A percentile compares a stretch with the other conserved stretches of the same genome.
Evolutionary conservation across 2,113 vertebrate species (phyloP).

Genomic region (Uropsilus gracilis): DNA sequence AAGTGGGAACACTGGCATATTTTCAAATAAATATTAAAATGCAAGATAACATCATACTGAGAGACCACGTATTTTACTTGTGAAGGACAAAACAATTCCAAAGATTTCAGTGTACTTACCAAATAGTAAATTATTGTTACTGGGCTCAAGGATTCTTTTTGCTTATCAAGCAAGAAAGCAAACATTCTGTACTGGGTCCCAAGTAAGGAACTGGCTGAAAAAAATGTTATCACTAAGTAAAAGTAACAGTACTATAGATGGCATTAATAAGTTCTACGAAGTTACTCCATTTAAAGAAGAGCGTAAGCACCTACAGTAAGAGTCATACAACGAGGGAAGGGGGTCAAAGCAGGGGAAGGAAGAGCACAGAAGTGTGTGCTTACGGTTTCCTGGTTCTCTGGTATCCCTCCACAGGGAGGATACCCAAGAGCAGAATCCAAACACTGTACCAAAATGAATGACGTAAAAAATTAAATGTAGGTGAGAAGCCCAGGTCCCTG

Average conservation of each 20-base stretch:
- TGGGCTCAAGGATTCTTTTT: constrained; percentile 53
- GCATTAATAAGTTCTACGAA: constrained; percentile 60
- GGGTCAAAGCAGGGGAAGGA: too few species aligned
- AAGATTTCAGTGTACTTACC: constrained; percentile 76
- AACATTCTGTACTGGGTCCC: constrained; percentile 8
- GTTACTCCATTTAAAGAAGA: constrained; percentile 56
- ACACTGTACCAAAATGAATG: too few species aligned
- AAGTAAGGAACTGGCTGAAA: constrained; percentile 13
- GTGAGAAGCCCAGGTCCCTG: too few species aligned
- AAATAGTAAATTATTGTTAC: constrained; percentile 65
- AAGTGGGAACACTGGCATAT: constrained; percentile 26
- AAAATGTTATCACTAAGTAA: not conserved
- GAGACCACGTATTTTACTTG: constrained; percentile 72
- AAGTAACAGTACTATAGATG: constrained; percentile 13
- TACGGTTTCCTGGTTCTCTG: too few species aligned
- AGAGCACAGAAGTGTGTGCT: too few species aligned
- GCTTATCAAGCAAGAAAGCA: constrained; percentile 53
- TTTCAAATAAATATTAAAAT: not conserved
- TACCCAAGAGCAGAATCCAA: too few species aligned
- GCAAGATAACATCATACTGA: constrained; percentile 46
- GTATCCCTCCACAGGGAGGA: too few species aligned
- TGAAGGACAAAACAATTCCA: constrained; percentile 78
- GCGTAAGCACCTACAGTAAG: constrained; percentile 31
- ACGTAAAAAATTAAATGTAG: too few species aligned
- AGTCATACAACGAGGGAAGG: not conserved